Evolutionary conservation across 2,888 invertebrate species (phyloP).

Genomic region (Pristionchus entomophagus): DNA sequence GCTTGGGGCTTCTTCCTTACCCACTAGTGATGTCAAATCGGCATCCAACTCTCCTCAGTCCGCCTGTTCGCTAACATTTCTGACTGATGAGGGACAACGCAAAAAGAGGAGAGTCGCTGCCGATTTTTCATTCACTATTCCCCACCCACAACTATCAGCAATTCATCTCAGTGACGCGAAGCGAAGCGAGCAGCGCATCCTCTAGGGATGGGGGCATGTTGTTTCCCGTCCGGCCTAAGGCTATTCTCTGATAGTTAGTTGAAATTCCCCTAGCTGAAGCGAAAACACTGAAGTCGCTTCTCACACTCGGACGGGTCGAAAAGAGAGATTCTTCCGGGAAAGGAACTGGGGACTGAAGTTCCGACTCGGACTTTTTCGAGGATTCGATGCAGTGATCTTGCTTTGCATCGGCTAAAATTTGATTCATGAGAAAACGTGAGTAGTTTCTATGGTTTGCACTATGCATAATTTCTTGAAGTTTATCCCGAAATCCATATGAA

Average conservation of each 20-base stretch:
- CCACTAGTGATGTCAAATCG: too few species aligned
- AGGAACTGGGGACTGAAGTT: neutral
- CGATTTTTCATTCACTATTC: neutral
- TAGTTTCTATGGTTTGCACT: too few species aligned
- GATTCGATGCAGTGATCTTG: too few species aligned
- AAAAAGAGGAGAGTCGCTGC: too few species aligned
- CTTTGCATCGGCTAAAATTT: too few species aligned
- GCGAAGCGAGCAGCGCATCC: neutral
- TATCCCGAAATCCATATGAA: neutral
- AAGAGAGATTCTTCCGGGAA: neutral
- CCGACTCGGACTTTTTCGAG: neutral
- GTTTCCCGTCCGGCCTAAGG: neutral
- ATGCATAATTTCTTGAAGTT: too few species aligned
- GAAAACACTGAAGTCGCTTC: neutral
- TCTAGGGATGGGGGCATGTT: neutral
- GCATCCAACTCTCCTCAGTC: too few species aligned
- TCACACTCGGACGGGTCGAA: neutral
- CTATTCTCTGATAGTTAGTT: slow-evolving; percentile 9
- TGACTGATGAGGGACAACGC: too few species aligned
- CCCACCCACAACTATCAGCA: neutral
- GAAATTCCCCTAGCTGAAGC: neutral
- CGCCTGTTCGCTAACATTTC: too few species aligned
- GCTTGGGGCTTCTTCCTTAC: too few species aligned
- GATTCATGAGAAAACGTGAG: too few species aligned
- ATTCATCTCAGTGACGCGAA: slow-evolving; percentile 31